phyloP scores from a whole-genome alignment of 2,113 vertebrate genomes.

The Nothobranchius furzeri region DNA sequence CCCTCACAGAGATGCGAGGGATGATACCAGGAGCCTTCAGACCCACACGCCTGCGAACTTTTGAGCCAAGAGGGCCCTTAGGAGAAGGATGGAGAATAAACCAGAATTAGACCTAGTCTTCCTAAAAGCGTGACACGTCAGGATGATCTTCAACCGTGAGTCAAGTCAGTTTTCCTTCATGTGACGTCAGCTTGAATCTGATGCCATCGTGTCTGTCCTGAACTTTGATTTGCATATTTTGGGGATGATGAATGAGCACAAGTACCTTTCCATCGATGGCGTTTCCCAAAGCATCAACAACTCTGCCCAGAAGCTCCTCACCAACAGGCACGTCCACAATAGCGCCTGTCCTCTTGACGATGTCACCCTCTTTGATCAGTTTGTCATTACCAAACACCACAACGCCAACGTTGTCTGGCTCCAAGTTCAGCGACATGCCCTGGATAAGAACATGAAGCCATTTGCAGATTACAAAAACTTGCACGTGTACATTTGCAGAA shows the following conservation, averaged over 20 bases:
- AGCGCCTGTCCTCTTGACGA: slow-evolving; percentile 95
- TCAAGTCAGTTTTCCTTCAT: too few relatives aligned
- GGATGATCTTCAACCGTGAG: too few relatives aligned
- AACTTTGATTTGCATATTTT: not conserved
- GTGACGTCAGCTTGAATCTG: too few relatives aligned
- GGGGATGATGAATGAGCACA: not conserved
- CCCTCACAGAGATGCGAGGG: slow-evolving; percentile 95
- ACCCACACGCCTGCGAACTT: slow-evolving; percentile 89
- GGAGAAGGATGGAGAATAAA: not conserved
- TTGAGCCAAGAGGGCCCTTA: slow-evolving; percentile 87
- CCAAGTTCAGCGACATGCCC: slow-evolving; percentile 99
- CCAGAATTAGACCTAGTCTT: not conserved
- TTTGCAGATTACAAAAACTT: too few relatives aligned
- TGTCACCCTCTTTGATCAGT: slow-evolving; percentile 95
- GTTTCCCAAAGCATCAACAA: slow-evolving; percentile 95
- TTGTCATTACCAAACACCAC: slow-evolving; percentile 98
- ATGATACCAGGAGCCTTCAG: slow-evolving; percentile 98
- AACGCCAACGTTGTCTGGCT: slow-evolving; percentile 96
- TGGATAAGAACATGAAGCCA: slow-evolving; percentile 47
- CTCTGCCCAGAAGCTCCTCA: slow-evolving; percentile 90
- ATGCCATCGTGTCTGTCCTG: too few relatives aligned
- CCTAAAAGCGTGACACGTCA: too few relatives aligned
- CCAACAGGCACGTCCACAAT: slow-evolving; percentile 97
- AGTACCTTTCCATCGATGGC: slow-evolving; percentile 94
- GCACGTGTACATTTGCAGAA: too few relatives aligned